Base-by-base conservation (phyloP, 2,888 invertebrate genomes). In the Galeruca laticollis region DNA sequence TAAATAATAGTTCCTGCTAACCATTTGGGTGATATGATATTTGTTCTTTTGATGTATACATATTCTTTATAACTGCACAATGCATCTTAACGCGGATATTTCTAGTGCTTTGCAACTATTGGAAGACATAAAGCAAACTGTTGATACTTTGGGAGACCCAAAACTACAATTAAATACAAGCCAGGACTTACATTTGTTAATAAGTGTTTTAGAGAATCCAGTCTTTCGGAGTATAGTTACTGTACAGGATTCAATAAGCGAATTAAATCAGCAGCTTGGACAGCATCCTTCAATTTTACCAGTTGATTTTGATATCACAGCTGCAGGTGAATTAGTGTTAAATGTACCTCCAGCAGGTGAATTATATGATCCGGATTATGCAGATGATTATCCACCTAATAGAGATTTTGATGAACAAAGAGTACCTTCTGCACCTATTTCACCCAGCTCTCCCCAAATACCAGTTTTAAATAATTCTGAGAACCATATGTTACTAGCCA, bases 271-370 rank as follows among this genome's bases (percentile, higher is more conserved):
- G 33, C 96, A 96, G 86, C 89, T 96, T 67, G 91, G 91, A 49
- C 94, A 95, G 80, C 97, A 97, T 86, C 97, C 97, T 13, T 96
- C 96, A 20, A 95, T 97, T 83, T 87, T 97, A 73, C 96, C 97
- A 52, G 94, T 94, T 61, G 97, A 97, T 85, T 98, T 98, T 86
- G 96, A 97, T 83, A 95, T 98, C 67, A 94, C 93, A 77, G 90
- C 93, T 56, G 91, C 94, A 76, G 88, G 87, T 3, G 91, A 93
- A 78, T 84, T 93, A 69, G 88, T 92, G 43, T 84, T 93, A 31
- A 91, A 89, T 82, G 88, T 91, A 3, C 90, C 90, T 61, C 88
- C 89, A 26, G 86, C 87, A 47, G 88, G 88, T 60, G 88, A 89
- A 57, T 80, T 89, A 70, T 89, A 89, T 74, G 87, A 87, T 76